Evolutionary conservation across 1,140 invertebrate genomes (phyloP), one percentile per base, ranked within the genome.

Genomic region (Drosophila malerkotliana): DNA sequence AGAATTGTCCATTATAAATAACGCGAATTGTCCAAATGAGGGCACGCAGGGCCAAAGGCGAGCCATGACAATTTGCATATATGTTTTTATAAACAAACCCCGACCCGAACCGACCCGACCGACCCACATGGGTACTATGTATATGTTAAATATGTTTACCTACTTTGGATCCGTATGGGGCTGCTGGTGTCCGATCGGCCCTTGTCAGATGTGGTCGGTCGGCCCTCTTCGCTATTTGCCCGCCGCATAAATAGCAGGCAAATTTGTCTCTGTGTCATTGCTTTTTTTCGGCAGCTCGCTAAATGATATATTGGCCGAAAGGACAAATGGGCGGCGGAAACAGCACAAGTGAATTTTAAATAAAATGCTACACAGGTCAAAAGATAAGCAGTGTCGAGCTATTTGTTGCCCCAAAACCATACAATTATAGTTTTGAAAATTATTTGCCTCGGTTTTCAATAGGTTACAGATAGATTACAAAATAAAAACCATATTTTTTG

Each of bases 191-290:
- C 18, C 21, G 28, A 26, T 59, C 37, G 58, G 44, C 48, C 55
- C 52, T 26, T 76, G 73, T 62, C 30, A 41, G 15, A 34, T 10
- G 48, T 32, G 15, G 34, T 37, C 34, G 34, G 34, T 37, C 8
- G 32, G 15, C 24, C 15, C 44, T 41, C 32, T 24, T 41, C 12
- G 21, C 59, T 48, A 37, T 68, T 68, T 78, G 57, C 66, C 45
- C 53, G 51, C 55, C 68, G 52, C 69, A 87, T 81, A 71, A 76
- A 79, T 63, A 72, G 52, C 77, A 32, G 26, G 52, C 60, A 66
- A 87, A 85, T 87, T 88, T 87, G 83, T 83, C 62, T 72, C 57
- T 64, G 21, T 87, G 83, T 83, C 79, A 79, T 48, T 83, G 34
- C 26, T 55, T 66, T 73, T 73, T 75, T 74, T 74, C 39, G 61